Conservation (phyloP, 2,113 vertebrate species). For the Hystrix brachyura region DNA sequence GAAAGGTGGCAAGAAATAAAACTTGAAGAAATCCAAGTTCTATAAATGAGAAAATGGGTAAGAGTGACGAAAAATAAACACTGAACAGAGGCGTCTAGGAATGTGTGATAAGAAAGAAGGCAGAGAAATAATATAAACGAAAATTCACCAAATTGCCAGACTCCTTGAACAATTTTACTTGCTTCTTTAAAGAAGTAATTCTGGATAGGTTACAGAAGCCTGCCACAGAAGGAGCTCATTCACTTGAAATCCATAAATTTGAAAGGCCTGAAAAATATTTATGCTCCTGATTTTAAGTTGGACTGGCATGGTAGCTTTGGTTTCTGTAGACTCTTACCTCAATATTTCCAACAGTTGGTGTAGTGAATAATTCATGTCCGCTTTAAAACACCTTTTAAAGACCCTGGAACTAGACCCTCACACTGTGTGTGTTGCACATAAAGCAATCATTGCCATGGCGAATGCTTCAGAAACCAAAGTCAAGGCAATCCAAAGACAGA, state of each 20-base stretch:
- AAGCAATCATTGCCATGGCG: background rate
- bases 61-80: background rate
- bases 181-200: background rate
- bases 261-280: background rate
- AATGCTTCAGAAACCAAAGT: constrained; percentile 40
- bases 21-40: background rate
- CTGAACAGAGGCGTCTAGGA: background rate
- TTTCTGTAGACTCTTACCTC: background rate
- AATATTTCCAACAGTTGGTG: background rate
- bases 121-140: background rate
- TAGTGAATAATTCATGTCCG: background rate
- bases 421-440: background rate
- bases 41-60: background rate
- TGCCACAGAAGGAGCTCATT: background rate
- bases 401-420: background rate
- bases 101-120: background rate
- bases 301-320: background rate
- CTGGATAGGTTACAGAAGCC: background rate
- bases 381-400: constrained; percentile 26
- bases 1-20: constrained; percentile 11
- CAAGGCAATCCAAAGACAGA: constrained; percentile 36
- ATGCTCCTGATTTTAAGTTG: background rate
- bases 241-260: constrained; percentile 23
- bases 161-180: background rate
- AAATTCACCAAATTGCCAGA: background rate